phyloP scores from a whole-genome alignment of 2,113 vertebrate genomes.

The Mystacornis crossleyi region DNA sequence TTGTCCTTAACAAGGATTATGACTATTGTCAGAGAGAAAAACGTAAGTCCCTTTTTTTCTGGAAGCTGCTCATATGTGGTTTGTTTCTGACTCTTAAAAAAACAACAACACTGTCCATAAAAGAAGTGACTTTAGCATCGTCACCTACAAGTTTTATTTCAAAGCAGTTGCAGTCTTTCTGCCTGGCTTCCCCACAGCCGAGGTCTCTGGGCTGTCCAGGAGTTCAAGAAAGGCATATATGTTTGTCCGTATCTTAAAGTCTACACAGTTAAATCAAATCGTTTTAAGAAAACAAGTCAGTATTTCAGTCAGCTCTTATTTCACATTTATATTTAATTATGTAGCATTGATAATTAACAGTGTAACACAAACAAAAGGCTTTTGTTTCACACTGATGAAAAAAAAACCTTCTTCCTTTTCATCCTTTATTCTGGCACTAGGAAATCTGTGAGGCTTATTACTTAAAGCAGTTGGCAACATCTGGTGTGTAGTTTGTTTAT shows the following conservation, averaged over 20 bases:
- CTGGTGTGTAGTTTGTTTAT: neutral
- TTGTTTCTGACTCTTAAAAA: neutral
- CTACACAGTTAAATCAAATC: neutral
- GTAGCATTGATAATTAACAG: neutral
- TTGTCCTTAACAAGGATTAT: neutral
- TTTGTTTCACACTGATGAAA: neutral
- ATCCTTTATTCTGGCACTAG: neutral
- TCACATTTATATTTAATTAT: neutral
- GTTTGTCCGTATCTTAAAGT: neutral
- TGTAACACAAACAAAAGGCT: neutral
- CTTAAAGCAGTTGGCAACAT: neutral
- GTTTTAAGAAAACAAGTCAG: neutral
- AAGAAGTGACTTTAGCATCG: neutral
- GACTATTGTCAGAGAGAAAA: neutral
- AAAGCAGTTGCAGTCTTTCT: neutral
- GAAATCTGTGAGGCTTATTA: neutral
- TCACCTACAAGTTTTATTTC: neutral
- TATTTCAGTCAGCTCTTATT: neutral
- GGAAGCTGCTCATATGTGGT: neutral
- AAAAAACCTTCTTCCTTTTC: neutral
- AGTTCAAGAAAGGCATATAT: neutral
- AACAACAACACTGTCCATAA: neutral
- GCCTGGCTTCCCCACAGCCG: rapidly evolving
- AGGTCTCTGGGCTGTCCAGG: neutral
- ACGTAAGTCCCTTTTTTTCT: neutral